A percentile compares a stretch with the other conserved stretches of the same genome.
These are phyloP conservation scores for Archips xylosteana DNA, from an alignment of 2,888 invertebrate species.

Conservation along the genomic window DNA sequence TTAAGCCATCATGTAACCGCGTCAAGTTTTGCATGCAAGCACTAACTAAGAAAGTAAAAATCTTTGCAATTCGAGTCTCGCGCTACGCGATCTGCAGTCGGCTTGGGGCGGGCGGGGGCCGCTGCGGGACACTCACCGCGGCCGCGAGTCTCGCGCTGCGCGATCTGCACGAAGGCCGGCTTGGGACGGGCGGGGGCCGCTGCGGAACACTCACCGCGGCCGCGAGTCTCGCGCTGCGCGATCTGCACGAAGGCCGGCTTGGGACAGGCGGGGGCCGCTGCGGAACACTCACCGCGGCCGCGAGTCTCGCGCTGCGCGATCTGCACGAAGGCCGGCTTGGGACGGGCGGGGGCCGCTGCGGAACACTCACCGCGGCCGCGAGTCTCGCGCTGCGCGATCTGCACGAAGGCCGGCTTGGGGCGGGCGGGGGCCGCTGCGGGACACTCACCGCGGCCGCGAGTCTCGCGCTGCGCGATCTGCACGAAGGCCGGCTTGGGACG, in stretches of 20 bases:
- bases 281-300: neutral
- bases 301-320: constrained; percentile 2
- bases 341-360: neutral
- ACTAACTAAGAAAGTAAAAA: neutral
- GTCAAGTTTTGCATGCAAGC: neutral
- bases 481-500: constrained; percentile 67
- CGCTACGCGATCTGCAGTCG: constrained; percentile 15
- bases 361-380: neutral
- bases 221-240: constrained; percentile 66
- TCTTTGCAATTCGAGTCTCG: constrained; percentile 54
- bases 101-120: neutral
- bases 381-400: neutral
- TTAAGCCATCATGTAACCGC: neutral
- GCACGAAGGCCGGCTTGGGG: neutral
- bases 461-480: constrained; percentile 71
- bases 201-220: constrained; percentile 58
- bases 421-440: neutral
- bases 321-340: neutral
- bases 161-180: constrained; percentile 76
- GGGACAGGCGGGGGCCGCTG: neutral
- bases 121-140: constrained; percentile 54
- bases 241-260: constrained; percentile 72
- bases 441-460: constrained; percentile 63
- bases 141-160: constrained; percentile 69
- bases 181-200: constrained; percentile 75